A percentile compares a stretch with the other conserved stretches of the same genome.
phyloP scores from a whole-genome alignment of 2,888 invertebrate species.

The Callinectes sapidus region DNA sequence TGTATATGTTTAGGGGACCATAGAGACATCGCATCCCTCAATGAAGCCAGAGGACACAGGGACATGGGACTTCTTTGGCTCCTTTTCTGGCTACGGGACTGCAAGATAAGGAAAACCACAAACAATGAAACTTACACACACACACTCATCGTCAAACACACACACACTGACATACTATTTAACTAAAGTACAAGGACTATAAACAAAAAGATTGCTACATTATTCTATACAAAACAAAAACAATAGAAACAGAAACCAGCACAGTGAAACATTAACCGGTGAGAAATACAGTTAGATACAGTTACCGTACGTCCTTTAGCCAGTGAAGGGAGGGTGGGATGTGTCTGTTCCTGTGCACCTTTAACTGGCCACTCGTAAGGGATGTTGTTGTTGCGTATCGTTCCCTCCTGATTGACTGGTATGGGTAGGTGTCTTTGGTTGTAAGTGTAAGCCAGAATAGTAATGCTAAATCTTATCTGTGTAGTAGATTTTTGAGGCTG shows the following conservation, averaged over 20 bases:
- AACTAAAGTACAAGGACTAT: not conserved
- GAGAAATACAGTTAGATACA: not conserved
- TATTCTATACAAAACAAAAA: not conserved
- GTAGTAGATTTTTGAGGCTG: not conserved
- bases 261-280: too few relatives aligned
- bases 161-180: not conserved
- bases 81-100: not conserved
- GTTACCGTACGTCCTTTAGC: not conserved
- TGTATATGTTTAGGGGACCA: not conserved
- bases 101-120: not conserved
- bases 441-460: not conserved
- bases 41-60: not conserved
- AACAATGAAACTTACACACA: not conserved
- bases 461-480: not conserved
- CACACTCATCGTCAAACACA: too few relatives aligned
- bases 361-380: not conserved
- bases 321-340: not conserved
- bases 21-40: not conserved
- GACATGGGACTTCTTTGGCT: not conserved
- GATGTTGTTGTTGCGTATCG: not conserved
- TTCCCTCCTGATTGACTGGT: not conserved
- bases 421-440: not conserved
- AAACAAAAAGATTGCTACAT: not conserved
- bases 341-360: not conserved
- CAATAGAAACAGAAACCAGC: not conserved